Evolutionary conservation across 2,888 invertebrate genomes (phyloP).

Genomic region (Alcis repandata): DNA sequence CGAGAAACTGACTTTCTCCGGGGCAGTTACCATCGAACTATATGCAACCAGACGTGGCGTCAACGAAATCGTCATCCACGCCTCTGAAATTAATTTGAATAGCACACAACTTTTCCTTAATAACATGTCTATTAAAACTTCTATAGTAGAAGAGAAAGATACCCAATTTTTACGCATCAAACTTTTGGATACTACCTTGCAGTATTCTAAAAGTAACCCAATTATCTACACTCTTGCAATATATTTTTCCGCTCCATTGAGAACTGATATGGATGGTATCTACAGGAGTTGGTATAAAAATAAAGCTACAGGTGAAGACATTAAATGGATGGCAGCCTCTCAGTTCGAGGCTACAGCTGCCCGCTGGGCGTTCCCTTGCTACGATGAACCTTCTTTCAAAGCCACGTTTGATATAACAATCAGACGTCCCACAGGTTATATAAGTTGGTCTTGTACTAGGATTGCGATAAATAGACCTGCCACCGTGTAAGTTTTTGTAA

Average conservation of each 20-base stretch:
- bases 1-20: conserved; percentile 59
- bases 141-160: conserved; percentile 45
- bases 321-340: conserved; percentile 88
- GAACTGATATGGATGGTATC: conserved; percentile 78
- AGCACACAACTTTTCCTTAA: conserved; percentile 70
- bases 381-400: conserved; percentile 94
- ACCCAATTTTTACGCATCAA: conserved; percentile 65
- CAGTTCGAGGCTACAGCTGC: conserved; percentile 90
- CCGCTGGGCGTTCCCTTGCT: conserved; percentile 91
- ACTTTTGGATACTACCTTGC: conserved; percentile 38
- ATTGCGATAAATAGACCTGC: conserved; percentile 57
- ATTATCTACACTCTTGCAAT: conserved; percentile 62
- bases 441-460: conserved; percentile 87
- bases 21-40: conserved; percentile 70
- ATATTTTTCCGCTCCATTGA: conserved; percentile 62
- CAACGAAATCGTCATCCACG: conserved; percentile 70
- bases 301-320: conserved; percentile 33
- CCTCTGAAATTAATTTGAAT: conserved; percentile 60
- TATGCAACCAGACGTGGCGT: conserved; percentile 62
- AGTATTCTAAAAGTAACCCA: conserved; percentile 51
- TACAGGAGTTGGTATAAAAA: conserved; percentile 77
- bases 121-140: conserved; percentile 39
- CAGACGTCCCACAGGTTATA: conserved; percentile 81
- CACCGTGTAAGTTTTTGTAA: conserved; percentile 55
- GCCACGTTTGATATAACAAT: conserved; percentile 91